Conservation (phyloP, 2,888 invertebrate genomes). For the Hymenopus coronatus region DNA sequence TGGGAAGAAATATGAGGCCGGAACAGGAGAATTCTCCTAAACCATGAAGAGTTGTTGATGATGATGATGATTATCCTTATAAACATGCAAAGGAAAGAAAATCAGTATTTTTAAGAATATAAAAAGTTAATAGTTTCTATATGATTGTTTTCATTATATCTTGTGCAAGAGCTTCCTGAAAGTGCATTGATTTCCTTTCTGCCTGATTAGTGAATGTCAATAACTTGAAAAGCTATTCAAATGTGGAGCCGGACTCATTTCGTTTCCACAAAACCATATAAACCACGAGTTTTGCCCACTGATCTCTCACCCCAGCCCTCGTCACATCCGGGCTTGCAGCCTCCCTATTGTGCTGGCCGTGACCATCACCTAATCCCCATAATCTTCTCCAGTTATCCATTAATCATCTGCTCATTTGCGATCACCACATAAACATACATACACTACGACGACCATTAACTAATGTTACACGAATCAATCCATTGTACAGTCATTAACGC, state of each 20-base stretch:
- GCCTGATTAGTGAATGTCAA: not conserved
- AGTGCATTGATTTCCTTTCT: not conserved
- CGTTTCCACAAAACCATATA: not conserved
- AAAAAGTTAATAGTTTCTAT: too few relatives aligned
- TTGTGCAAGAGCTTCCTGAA: not conserved
- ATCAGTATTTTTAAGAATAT: too few relatives aligned
- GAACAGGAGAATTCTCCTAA: too few relatives aligned
- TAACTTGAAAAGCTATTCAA: not conserved
- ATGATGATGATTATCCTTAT: too few relatives aligned
- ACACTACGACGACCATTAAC: not conserved
- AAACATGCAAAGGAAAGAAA: too few relatives aligned
- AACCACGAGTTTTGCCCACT: not conserved
- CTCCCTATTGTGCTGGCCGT: not conserved
- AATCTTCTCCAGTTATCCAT: not conserved
- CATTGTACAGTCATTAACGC: not conserved
- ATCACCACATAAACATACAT: not conserved
- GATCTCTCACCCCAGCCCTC: not conserved
- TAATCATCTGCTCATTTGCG: not conserved
- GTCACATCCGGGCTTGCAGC: not conserved
- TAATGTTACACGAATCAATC: not conserved
- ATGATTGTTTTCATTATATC: not conserved
- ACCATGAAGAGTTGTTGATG: too few relatives aligned
- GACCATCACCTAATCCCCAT: not conserved
- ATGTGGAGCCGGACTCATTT: not conserved
- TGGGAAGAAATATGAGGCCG: too few relatives aligned